A percentile compares a stretch with the other conserved stretches of the same genome.
Evolutionary conservation across 2,797 vertebrate species (phyloP).

Genomic region (Leuciscus waleckii): DNA sequence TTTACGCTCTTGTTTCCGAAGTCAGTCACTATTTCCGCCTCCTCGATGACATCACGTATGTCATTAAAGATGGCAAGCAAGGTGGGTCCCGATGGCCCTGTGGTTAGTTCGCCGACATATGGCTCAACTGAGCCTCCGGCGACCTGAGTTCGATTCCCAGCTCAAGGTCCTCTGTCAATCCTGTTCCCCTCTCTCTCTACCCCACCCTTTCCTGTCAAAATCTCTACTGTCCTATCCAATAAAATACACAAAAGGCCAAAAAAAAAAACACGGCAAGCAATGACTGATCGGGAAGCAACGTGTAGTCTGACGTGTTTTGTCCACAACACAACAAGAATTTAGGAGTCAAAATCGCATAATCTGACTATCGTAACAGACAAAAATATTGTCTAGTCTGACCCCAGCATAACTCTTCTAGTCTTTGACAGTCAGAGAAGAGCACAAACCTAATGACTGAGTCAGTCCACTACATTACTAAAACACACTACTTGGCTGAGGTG

Average conservation of each 20-base stretch:
- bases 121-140: no score
- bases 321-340: not conserved
- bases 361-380: not conserved
- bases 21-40: not conserved
- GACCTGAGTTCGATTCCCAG: no score
- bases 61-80: not conserved
- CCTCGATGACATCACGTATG: not conserved
- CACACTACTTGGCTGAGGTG: slow-evolving; percentile 1
- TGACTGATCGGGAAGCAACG: not conserved
- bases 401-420: not conserved
- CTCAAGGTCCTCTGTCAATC: no score
- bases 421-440: not conserved
- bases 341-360: not conserved
- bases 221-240: no score
- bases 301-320: not conserved
- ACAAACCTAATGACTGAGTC: not conserved
- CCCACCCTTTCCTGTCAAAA: no score
- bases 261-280: no score
- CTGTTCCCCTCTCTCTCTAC: no score
- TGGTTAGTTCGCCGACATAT: no score
- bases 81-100: no score
- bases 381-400: not conserved
- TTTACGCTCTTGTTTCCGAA: not conserved
- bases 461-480: not conserved
- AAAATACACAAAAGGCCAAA: no score